Evolutionary conservation across 1,140 invertebrate genomes (phyloP), one percentile per base, ranked within the genome.

Genomic region (Sarcophaga peregrina): DNA sequence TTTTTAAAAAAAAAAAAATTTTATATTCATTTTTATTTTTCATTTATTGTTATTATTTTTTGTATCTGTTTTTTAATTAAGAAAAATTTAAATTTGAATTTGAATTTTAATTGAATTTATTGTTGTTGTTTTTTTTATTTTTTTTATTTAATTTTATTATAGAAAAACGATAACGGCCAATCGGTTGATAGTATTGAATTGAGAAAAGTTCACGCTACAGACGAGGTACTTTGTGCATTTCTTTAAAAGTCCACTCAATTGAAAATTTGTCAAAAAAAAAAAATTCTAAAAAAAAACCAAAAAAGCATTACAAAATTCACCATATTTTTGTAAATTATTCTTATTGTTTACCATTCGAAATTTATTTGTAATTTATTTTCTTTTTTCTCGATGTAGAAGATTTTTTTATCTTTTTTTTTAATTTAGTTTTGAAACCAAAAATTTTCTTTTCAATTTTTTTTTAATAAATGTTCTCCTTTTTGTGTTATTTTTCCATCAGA

Each of bases 191-290:
- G 85, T 89, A 90, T 86, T 87, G 90, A 90, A 87, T 90, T 90
- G 86, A 89, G 88, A 90, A 90, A 90, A 87, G 87, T 90, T 90
- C 90, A 90, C 87, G 89, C 90, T 86, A 90, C 90, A 90, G 89
- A 90, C 89, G 90, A 90, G 90, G 90, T 90, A 90, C 89, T 90
- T 90, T 90, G 89, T 88, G 88, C 87, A 90, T 72, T 75, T 52
- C 25, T 37, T 52, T 54, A 83, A 83, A 83, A 73, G 37, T 72
- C 25, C 48, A 83, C 68, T n/a, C 25, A 72, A 68, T 82, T 85
- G 85, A 85, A 85, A 83, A 85, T 68, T 25, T 15, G n/a, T 6
- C n/a, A 58, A 86, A 80, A 84, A 80, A 84, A 87, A 85, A 62
- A 80, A 84, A 83, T 82, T 62, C 80, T 37, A 81, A 52, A 72